Evolutionary conservation across 1,140 invertebrate genomes (phyloP).

Genomic region (Lepidurus apus): DNA sequence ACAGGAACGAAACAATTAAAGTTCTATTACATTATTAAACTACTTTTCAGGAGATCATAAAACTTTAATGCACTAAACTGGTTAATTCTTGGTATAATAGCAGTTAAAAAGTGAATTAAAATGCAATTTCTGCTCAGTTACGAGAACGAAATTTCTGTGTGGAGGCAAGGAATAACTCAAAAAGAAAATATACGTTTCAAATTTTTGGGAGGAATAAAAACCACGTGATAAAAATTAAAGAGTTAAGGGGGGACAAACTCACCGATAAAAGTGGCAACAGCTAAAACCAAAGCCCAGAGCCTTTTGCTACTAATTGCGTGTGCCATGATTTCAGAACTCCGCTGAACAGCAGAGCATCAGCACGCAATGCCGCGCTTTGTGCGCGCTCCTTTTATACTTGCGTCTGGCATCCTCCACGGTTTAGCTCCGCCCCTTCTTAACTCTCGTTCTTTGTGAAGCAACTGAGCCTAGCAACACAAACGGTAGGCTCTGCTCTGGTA

Average conservation of each 20-base stretch:
- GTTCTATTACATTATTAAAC: too few relatives aligned
- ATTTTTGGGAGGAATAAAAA: too few relatives aligned
- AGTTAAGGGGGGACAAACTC: not conserved
- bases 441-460: not conserved
- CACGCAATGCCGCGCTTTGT: not conserved
- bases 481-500: not conserved
- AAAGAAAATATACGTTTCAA: too few relatives aligned
- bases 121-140: too few relatives aligned
- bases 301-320: not conserved
- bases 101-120: too few relatives aligned
- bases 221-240: not conserved
- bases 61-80: too few relatives aligned
- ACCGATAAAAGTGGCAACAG: not conserved
- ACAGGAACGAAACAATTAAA: too few relatives aligned
- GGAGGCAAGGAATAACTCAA: too few relatives aligned
- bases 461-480: not conserved
- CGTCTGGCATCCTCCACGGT: not conserved
- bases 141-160: too few relatives aligned
- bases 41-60: too few relatives aligned
- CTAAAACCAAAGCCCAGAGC: not conserved
- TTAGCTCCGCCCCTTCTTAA: not conserved
- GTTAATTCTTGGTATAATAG: too few relatives aligned
- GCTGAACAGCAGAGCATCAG: not conserved
- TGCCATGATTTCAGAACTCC: not conserved
- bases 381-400: not conserved